Percentiles rank a stretch among this genome's conserved stretches.
Conservation (phyloP, 2,888 invertebrate genomes). For the Thereva unica region DNA sequence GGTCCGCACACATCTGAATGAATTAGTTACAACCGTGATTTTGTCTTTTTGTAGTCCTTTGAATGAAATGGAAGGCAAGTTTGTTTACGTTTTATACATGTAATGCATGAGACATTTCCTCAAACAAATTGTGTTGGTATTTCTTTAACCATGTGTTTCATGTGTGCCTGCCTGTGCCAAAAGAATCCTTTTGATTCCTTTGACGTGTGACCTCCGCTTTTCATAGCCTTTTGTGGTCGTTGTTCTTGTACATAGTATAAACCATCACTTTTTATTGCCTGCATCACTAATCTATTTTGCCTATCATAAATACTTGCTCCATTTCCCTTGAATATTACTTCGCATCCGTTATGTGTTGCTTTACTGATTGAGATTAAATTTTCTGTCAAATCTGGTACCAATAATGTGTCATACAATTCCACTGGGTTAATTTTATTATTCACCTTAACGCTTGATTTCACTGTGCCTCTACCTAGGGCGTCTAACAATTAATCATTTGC, state of each 20-base stretch:
- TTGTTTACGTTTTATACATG: slow-evolving; percentile 29
- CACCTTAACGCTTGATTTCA: background rate
- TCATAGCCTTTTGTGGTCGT: slow-evolving; percentile 22
- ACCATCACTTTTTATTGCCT: background rate
- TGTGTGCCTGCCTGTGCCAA: too few species aligned
- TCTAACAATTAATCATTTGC: background rate
- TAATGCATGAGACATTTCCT: slow-evolving; percentile 11
- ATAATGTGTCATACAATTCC: slow-evolving; percentile 20
- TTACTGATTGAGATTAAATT: slow-evolving; percentile 36
- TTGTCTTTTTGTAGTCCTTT: slow-evolving; percentile 17
- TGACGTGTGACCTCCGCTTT: slow-evolving; percentile 22
- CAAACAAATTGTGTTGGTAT: slow-evolving; percentile 11
- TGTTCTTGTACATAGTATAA: background rate
- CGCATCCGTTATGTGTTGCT: background rate
- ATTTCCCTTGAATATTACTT: too few species aligned
- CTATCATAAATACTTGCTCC: too few species aligned
- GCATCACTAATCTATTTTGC: slow-evolving; percentile 20
- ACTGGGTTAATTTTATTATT: background rate
- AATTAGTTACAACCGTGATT: slow-evolving; percentile 23
- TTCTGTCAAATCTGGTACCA: slow-evolving; percentile 20
- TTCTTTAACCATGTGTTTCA: slow-evolving; percentile 25
- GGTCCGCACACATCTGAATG: slow-evolving; percentile 41
- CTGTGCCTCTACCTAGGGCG: background rate
- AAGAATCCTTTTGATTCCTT: slow-evolving; percentile 14
- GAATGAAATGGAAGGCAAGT: slow-evolving; percentile 29